A percentile compares a stretch with the other conserved stretches of the same genome.
phyloP scores from a whole-genome alignment of 2,888 invertebrate species.

The Pecten maximus region DNA sequence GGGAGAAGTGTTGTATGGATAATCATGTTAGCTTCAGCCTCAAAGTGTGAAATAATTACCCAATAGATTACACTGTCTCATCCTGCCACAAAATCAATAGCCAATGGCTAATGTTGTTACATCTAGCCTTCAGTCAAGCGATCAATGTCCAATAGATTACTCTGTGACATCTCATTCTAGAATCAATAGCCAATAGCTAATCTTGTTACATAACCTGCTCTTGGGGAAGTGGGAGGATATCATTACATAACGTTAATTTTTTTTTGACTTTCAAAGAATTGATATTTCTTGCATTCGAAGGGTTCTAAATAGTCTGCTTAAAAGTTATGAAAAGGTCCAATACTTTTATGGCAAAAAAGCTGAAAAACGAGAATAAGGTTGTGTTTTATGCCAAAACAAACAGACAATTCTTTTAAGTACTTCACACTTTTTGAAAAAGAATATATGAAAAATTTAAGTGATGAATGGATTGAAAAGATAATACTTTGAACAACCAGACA shows the following conservation, averaged over 20 bases:
- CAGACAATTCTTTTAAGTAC: too few species aligned
- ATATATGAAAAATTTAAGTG: not conserved
- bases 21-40: not conserved
- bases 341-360: too few species aligned
- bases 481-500: not conserved
- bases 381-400: too few species aligned
- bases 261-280: not conserved
- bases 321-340: too few species aligned
- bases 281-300: too few species aligned
- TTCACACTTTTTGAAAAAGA: too few species aligned
- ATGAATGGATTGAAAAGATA: not conserved
- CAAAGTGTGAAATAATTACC: slow-evolving; percentile 20
- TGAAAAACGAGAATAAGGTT: too few species aligned
- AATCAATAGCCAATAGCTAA: not conserved
- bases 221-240: not conserved
- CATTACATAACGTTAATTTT: not conserved
- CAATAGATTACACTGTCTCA: not conserved
- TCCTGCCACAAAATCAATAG: slow-evolving; percentile 29
- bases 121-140: slow-evolving; percentile 14
- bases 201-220: not conserved
- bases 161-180: not conserved
- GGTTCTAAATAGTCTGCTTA: too few species aligned
- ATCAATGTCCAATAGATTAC: slow-evolving; percentile 25
- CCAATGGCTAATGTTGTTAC: slow-evolving; percentile 33
- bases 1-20: not conserved